Percentiles rank a stretch among this genome's conserved stretches.
phyloP scores from a whole-genome alignment of 2,888 invertebrate species.

The Hartigia nigra region DNA sequence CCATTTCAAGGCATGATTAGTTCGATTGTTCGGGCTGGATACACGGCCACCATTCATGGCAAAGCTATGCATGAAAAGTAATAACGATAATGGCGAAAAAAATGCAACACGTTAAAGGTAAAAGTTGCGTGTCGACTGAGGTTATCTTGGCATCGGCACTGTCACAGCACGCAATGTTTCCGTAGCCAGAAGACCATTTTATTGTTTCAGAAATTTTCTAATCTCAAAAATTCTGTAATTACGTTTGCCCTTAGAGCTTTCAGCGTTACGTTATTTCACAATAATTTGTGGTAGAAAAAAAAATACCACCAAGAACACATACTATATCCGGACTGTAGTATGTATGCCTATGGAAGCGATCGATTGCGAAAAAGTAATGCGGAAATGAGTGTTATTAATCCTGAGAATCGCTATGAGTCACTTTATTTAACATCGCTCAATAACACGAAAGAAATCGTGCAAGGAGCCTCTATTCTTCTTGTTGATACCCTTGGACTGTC shows the following conservation, averaged over 20 bases:
- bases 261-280: not conserved
- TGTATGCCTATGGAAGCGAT: not conserved
- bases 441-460: not conserved
- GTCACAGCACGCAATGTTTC: not conserved
- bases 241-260: not conserved
- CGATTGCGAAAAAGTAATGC: not conserved
- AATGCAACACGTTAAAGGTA: constrained; percentile 27
- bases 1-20: not conserved
- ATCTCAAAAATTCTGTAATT: not conserved
- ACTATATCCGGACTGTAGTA: not conserved
- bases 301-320: not conserved
- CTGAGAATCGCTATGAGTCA: no score
- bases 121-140: constrained; percentile 38
- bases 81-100: constrained; percentile 39
- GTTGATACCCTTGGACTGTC: no score
- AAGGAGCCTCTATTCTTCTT: no score
- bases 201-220: not conserved
- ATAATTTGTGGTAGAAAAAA: not conserved
- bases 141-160: not conserved
- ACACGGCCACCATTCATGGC: not conserved
- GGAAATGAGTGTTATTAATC: not conserved
- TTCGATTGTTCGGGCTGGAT: not conserved
- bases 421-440: no score
- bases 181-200: not conserved
- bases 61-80: constrained; percentile 34